phyloP scores from a whole-genome alignment of 1,140 invertebrate genomes.

The Anagrus nilaparvatae region DNA sequence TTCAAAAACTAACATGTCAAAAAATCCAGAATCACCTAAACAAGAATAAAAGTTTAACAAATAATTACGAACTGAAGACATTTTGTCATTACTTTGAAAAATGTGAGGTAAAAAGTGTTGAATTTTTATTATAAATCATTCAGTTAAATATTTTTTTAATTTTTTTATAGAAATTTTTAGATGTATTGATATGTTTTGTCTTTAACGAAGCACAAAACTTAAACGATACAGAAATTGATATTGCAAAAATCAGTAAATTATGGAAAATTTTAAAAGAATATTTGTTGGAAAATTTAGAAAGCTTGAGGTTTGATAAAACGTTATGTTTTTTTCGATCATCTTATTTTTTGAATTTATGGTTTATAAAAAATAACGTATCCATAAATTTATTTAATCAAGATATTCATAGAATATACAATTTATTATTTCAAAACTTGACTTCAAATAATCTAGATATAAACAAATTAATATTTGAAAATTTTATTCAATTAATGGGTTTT shows the following conservation, averaged over 20 bases:
- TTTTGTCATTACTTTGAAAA: conserved; percentile 25
- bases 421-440: conserved; percentile 8
- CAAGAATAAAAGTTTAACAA: conserved; percentile 21
- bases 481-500: conserved; percentile 26
- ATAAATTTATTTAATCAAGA: conserved; percentile 23
- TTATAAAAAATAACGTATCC: conserved; percentile 18
- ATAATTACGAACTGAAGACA: conserved; percentile 14
- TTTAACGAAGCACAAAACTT: too few species aligned
- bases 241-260: conserved; percentile 20
- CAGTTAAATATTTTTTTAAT: conserved; percentile 18
- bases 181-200: conserved; percentile 26
- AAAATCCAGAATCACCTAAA: conserved; percentile 28
- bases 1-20: conserved; percentile 20
- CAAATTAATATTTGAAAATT: conserved; percentile 23
- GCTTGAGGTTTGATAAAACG: conserved; percentile 20
- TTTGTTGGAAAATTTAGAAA: conserved; percentile 15
- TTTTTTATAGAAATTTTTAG: conserved; percentile 27
- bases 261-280: conserved; percentile 24
- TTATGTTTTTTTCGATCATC: conserved; percentile 23
- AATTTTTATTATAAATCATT: conserved; percentile 8
- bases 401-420: conserved; percentile 2
- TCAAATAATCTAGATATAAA: conserved; percentile 10
- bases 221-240: conserved; percentile 8
- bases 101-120: conserved; percentile 24
- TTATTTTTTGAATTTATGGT: conserved; percentile 23